A percentile compares a stretch with the other conserved stretches of the same genome.
phyloP scores from a whole-genome alignment of 2,888 invertebrate species.

The Spilosoma lubricipeda region DNA sequence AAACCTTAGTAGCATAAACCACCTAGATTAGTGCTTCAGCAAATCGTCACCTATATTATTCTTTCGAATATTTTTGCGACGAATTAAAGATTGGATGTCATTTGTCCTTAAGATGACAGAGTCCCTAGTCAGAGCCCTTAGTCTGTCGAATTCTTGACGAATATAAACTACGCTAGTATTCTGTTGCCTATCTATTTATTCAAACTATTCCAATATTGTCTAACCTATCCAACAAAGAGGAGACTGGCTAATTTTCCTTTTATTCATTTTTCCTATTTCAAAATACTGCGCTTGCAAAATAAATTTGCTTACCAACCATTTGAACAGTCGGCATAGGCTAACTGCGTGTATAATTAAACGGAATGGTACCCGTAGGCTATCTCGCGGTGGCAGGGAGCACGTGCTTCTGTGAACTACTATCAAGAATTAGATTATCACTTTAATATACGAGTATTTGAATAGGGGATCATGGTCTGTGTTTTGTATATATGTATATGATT shows the following conservation, averaged over 20 bases:
- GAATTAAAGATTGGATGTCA: neutral
- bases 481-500: neutral
- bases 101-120: neutral
- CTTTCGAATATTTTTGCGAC: neutral
- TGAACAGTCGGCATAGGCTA: conserved; percentile 36
- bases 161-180: neutral
- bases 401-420: neutral
- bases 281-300: conserved; percentile 21
- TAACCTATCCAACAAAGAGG: neutral
- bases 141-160: neutral
- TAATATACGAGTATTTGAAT: conserved; percentile 37
- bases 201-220: neutral
- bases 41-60: neutral
- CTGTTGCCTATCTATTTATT: neutral
- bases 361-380: conserved; percentile 42
- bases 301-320: conserved; percentile 37
- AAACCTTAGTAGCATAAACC: neutral
- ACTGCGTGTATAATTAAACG: conserved; percentile 46
- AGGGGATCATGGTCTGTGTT: conserved; percentile 33
- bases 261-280: conserved; percentile 23
- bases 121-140: too few relatives aligned
- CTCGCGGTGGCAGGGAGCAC: conserved; percentile 2
- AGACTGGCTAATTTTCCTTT: neutral
- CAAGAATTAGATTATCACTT: conserved; percentile 43
- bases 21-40: neutral